These are phyloP conservation scores for Orgyia antiqua DNA, from an alignment of 2,888 invertebrate genomes.

Conservation along the genomic window DNA sequence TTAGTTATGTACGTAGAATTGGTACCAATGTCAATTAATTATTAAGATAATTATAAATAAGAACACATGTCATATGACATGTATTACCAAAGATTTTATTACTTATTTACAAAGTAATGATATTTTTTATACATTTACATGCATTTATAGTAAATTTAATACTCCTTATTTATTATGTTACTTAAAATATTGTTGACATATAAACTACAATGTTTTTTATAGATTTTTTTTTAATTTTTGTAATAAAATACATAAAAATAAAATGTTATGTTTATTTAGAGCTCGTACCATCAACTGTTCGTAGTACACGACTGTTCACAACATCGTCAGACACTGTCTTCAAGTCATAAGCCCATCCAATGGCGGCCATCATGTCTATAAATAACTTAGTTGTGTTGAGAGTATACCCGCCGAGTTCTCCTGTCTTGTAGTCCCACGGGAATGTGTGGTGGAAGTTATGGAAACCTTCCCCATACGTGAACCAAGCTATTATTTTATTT, in stretches of 20 bases:
- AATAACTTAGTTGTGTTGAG: constrained; percentile 85
- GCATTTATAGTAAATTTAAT: too few species aligned
- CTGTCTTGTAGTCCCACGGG: constrained; percentile 91
- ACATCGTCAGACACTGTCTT: constrained; percentile 86
- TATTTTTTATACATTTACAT: too few species aligned
- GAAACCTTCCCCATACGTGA: constrained; percentile 88
- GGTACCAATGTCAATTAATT: too few species aligned
- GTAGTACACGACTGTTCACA: constrained; percentile 82
- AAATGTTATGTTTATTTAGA: background rate
- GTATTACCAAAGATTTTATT: too few species aligned
- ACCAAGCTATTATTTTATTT: constrained; percentile 80
- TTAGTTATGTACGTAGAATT: too few species aligned
- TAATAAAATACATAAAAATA: background rate
- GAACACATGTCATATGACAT: too few species aligned
- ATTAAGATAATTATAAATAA: too few species aligned
- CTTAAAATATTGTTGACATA: too few species aligned
- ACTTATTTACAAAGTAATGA: too few species aligned
- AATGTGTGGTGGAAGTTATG: constrained; percentile 93
- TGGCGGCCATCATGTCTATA: constrained; percentile 86
- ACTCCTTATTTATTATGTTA: too few species aligned
- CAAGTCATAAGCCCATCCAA: constrained; percentile 92
- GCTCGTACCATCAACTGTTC: constrained; percentile 86
- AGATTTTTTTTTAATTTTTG: too few species aligned
- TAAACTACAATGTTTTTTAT: too few species aligned
- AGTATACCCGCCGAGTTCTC: constrained; percentile 85